Percentiles rank a stretch among this genome's conserved stretches.
Evolutionary conservation across 2,888 invertebrate genomes (phyloP).

Genomic region (Epirrhoe tristata): DNA sequence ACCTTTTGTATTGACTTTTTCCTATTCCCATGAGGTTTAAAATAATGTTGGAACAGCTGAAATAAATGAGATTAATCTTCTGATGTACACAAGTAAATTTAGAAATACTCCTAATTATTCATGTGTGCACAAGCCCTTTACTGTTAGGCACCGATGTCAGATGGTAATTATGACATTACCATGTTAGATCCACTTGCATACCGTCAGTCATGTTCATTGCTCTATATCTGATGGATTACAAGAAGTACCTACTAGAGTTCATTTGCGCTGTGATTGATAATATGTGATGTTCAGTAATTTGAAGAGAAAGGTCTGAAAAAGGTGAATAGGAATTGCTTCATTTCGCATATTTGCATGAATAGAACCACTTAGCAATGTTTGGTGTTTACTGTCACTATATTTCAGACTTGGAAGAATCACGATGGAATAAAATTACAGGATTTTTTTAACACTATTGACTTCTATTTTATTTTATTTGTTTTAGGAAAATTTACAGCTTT

Average conservation of each 20-base stretch:
- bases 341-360: neutral
- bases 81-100: neutral
- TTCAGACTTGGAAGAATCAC: too few species aligned
- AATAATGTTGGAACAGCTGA: too few species aligned
- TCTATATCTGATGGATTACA: constrained; percentile 11
- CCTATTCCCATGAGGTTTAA: too few species aligned
- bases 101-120: constrained; percentile 1
- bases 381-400: too few species aligned
- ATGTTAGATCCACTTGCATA: constrained; percentile 26
- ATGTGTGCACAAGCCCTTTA: constrained; percentile 15
- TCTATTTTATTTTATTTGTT: too few species aligned
- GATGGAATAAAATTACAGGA: too few species aligned
- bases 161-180: constrained; percentile 30
- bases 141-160: constrained; percentile 1
- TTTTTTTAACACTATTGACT: too few species aligned
- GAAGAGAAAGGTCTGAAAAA: constrained; percentile 5
- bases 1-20: too few species aligned
- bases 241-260: neutral
- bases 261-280: neutral
- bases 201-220: constrained; percentile 25
- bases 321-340: constrained; percentile 13
- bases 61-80: too few species aligned
- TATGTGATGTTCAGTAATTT: constrained; percentile 5
- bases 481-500: too few species aligned
- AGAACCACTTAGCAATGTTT: too few species aligned